Conservation (phyloP, 2,113 vertebrate species). For the Picathartes gymnocephalus region DNA sequence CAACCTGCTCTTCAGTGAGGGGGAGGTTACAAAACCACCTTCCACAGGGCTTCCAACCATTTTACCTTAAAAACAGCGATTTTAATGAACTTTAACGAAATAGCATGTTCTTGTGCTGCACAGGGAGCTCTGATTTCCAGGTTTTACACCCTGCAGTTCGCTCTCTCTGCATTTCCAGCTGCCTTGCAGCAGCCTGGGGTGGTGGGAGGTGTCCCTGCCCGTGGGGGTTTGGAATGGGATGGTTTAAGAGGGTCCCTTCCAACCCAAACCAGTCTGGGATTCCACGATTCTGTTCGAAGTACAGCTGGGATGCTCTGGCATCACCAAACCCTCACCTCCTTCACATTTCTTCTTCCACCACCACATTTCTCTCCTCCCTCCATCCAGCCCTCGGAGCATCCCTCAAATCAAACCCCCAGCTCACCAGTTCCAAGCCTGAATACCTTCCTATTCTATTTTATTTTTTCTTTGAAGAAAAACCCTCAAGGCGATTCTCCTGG, state of each 20-base stretch:
- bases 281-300: not conserved
- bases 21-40: not conserved
- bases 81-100: not conserved
- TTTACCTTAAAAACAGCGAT: not conserved
- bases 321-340: not conserved
- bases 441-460: not conserved
- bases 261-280: not conserved
- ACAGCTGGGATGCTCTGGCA: rapidly evolving
- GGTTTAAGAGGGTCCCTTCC: not conserved
- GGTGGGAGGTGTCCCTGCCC: not conserved
- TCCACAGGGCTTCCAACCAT: not conserved
- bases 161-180: not conserved
- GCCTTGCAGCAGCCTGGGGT: not conserved
- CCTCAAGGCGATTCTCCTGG: not conserved
- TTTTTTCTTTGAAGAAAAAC: not conserved
- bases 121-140: not conserved
- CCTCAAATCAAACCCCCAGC: not conserved
- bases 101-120: rapidly evolving
- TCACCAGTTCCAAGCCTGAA: not conserved
- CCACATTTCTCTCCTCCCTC: not conserved
- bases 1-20: not conserved
- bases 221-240: not conserved
- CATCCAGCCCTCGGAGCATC: not conserved
- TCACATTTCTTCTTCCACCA: not conserved
- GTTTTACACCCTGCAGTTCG: not conserved